phyloP scores from a whole-genome alignment of 2,888 invertebrate genomes.

The Clostera curtula region DNA sequence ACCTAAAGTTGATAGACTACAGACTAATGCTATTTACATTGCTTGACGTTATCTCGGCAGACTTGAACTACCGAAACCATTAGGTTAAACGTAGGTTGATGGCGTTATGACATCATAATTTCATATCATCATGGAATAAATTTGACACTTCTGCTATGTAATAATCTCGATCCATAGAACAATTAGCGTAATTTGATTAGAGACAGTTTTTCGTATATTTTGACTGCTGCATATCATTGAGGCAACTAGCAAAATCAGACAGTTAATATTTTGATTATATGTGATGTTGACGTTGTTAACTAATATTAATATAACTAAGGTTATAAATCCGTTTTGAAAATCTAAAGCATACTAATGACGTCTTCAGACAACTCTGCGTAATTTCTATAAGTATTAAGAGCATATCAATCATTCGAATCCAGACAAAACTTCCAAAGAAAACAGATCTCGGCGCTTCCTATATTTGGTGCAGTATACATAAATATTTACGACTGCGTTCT shows the following conservation, averaged over 20 bases:
- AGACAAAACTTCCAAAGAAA: constrained; percentile 27
- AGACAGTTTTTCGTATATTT: too few relatives aligned
- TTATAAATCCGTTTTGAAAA: too few relatives aligned
- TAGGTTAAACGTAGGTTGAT: constrained; percentile 37
- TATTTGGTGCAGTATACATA: constrained; percentile 23
- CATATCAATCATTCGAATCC: constrained; percentile 12
- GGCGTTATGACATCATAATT: constrained; percentile 30
- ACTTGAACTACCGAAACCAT: constrained; percentile 48
- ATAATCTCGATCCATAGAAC: too few relatives aligned
- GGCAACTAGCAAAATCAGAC: too few relatives aligned
- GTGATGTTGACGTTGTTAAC: too few relatives aligned
- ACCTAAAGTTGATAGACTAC: constrained; percentile 49
- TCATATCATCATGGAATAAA: constrained; percentile 17
- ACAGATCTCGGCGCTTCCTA: constrained; percentile 29
- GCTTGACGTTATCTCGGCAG: constrained; percentile 60
- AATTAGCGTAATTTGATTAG: too few relatives aligned
- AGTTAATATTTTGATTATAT: too few relatives aligned
- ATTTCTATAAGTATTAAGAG: constrained; percentile 7
- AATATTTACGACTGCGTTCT: constrained; percentile 26
- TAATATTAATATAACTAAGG: too few relatives aligned
- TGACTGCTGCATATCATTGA: too few relatives aligned
- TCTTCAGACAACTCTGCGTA: constrained; percentile 10
- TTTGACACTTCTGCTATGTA: constrained; percentile 10
- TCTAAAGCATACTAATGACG: background rate
- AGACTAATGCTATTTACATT: constrained; percentile 52